Base-by-base conservation (phyloP, 1,140 invertebrate genomes). In the Tribolium madens region DNA sequence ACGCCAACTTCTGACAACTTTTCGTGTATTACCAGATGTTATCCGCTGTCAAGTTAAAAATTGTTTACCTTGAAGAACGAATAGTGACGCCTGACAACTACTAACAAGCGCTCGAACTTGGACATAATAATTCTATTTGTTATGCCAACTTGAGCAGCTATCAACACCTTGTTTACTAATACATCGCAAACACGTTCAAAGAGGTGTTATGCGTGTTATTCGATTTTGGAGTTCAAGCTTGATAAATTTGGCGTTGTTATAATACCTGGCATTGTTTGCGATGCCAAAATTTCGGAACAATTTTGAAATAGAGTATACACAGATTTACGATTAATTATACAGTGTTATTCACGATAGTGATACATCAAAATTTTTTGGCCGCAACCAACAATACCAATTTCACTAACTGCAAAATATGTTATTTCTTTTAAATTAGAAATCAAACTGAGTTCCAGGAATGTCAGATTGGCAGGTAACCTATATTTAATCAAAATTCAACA, bases 61-160 rank as follows among this genome's bases (percentile, higher is more conserved):
- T 33, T 64, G 57, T 64, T 64, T 64, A 64, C 57, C 3, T 64
- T 64, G 21, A 33, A 33, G 17, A 64, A 33, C 21, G 31, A 26
- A 26, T 33, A 36, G n/a, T 33, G 26, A 64, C 57, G 17, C 26
- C 31, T 33, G 57, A 64, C 57, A 64, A 64, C 57, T 64, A 14
- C 57, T 64, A 64, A 64, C 57, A 64, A 64, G 57, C 57, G 26
- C 31, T 64, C n/a, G 31, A 64, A 64, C 18, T 64, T 33, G 57
- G 26, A 33, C 26, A 64, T 64, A 64, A 64, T 64, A 64, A 64
- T 64, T 64, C 57, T 21, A 64, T 64, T 64, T 64, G 57, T 64
- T 64, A 64, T 64, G 57, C 57, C 13, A 64, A 64, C 57, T n/a
- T 64, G 57, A 64, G 26, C 57, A 64, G 57, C 21, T 64, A 64